Base-by-base conservation (phyloP, 2,797 vertebrate genomes). In the Sebastiscus tertius region DNA sequence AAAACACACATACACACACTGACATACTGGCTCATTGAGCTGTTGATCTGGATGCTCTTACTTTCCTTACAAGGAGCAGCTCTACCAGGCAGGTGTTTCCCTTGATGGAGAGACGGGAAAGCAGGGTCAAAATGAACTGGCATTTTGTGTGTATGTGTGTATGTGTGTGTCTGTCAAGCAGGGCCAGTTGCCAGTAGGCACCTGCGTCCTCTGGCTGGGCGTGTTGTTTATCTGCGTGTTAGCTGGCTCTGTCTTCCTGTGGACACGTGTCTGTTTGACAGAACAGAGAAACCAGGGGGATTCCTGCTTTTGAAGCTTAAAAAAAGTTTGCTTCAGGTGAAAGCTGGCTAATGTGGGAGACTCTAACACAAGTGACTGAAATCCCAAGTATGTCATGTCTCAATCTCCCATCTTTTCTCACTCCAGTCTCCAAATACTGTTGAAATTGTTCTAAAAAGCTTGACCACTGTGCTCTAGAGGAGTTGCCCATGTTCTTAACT, bases 41-140 rank as follows among this genome's bases (percentile, higher is more conserved):
- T 90, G 52, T 81, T 88, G n/a, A 22, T 55, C 54, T 24, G 84
- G 75, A 88, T 87, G 69, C 79, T 88, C 81, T 81, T 78, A 39
- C 64, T 82, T 88, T 92, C 90, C 77, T 83, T 87, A 91, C 90
- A 92, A 90, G 87, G 86, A 87, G 54, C 79, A 84, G 56, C 81
- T 89, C 39, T 71, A 72, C 91, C 87, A 90, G 74, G 66, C 92
- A 94, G 92, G 86, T 93, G 93, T 85, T 94, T 94, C 93, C 94
- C 72, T 61, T 88, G 75, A 89, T 36, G 39, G 75, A 85, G 86
- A 80, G 79, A 83, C 14, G 14, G 82, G 81, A 80, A 90, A 85
- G 36, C 61, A 70, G 77, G 70, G 82, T 81, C 88, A 88, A 77
- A 87, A 77, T 86, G 36, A 87, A 72, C 75, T 86, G 74, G 33